Percentiles rank a stretch among this genome's conserved stretches.
phyloP scores from a whole-genome alignment of 1,140 invertebrate species.

The Bacillus rossius region DNA sequence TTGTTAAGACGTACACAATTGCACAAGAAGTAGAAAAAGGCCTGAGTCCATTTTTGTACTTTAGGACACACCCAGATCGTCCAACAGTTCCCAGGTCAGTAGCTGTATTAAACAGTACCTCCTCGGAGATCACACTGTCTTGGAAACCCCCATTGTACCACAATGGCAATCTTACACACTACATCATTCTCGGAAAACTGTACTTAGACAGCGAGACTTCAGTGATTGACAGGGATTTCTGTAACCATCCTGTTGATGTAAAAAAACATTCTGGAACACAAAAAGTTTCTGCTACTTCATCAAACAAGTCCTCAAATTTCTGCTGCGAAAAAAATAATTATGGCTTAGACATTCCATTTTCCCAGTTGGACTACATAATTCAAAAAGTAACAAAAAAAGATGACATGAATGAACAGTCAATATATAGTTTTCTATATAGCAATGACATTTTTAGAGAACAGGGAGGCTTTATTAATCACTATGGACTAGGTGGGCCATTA shows the following conservation, averaged over 20 bases:
- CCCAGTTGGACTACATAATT: neutral
- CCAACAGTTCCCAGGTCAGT: slow-evolving; percentile 51
- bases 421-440: neutral
- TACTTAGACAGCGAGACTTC: slow-evolving; percentile 39
- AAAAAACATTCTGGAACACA: slow-evolving; percentile 24
- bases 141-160: slow-evolving; percentile 56
- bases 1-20: slow-evolving; percentile 54
- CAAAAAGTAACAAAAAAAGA: no score
- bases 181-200: slow-evolving; percentile 46
- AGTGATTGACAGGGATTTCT: slow-evolving; percentile 52
- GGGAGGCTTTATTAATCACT: neutral
- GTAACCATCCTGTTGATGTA: slow-evolving; percentile 32
- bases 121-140: slow-evolving; percentile 45
- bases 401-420: neutral
- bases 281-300: neutral
- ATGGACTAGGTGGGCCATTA: no score
- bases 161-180: slow-evolving; percentile 60
- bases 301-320: slow-evolving; percentile 32
- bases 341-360: no score
- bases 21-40: slow-evolving; percentile 35
- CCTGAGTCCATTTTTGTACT: slow-evolving; percentile 51
- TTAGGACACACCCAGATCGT: slow-evolving; percentile 52
- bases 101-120: slow-evolving; percentile 34
- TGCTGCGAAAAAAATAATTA: slow-evolving; percentile 26
- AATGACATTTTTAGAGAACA: neutral